Evolutionary conservation across 2,888 invertebrate species (phyloP).

Genomic region (Callosobruchus maculatus): DNA sequence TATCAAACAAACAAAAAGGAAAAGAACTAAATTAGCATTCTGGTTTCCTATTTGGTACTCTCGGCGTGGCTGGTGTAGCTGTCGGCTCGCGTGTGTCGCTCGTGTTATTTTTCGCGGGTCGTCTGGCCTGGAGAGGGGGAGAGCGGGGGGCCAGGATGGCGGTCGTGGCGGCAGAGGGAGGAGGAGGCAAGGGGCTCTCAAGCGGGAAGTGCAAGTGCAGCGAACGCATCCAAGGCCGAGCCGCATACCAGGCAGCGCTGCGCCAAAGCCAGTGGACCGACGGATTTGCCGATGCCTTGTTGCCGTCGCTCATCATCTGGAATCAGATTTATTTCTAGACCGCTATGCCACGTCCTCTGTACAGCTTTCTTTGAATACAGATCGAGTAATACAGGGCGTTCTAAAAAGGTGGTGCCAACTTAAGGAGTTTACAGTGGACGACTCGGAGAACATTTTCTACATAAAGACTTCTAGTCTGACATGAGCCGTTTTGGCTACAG

Average conservation of each 20-base stretch:
- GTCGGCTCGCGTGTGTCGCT: neutral
- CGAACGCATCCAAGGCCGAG: slow-evolving; percentile 50
- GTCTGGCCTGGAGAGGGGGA: neutral
- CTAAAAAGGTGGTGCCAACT: no score
- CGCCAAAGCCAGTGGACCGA: neutral
- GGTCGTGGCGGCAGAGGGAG: no score
- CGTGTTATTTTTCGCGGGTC: neutral
- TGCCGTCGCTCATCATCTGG: neutral
- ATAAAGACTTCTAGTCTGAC: no score
- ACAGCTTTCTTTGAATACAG: no score
- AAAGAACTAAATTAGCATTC: neutral
- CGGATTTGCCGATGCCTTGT: slow-evolving; percentile 4
- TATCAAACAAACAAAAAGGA: neutral
- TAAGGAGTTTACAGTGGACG: no score
- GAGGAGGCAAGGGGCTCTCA: slow-evolving; percentile 23
- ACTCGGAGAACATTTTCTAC: no score
- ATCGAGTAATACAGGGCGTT: no score
- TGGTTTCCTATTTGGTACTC: neutral
- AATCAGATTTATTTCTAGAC: neutral
- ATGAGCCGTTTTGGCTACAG: no score
- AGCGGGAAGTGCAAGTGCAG: slow-evolving; percentile 52
- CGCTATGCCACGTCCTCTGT: neutral
- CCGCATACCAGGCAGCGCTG: slow-evolving; percentile 21
- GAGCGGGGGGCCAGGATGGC: slow-evolving; percentile 4
- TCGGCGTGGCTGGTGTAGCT: neutral